Conservation (phyloP, 2,797 vertebrate species). For the Hemitrygon akajei region DNA sequence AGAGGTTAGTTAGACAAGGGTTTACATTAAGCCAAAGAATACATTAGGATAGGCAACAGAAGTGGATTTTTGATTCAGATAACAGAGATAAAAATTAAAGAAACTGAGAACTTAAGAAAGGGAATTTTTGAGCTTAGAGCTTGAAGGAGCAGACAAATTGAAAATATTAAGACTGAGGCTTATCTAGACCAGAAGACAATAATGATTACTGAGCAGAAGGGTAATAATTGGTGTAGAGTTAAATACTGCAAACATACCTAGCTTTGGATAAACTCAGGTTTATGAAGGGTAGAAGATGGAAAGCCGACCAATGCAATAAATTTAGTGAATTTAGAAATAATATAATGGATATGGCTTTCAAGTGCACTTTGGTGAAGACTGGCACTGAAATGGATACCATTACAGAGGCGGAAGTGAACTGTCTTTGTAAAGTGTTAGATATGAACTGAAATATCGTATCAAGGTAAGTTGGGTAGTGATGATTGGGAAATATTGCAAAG, state of each 20-base stretch:
- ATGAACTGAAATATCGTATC: neutral
- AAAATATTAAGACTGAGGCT: neutral
- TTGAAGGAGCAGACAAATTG: neutral
- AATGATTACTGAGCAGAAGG: neutral
- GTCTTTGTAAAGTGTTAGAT: neutral
- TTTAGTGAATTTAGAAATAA: neutral
- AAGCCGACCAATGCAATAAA: neutral
- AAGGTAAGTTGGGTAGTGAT: neutral
- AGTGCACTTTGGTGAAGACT: neutral
- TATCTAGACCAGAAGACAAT: neutral
- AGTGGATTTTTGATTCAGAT: neutral
- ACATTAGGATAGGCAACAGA: neutral
- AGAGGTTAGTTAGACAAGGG: neutral
- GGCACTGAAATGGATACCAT: neutral
- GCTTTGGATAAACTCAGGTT: neutral
- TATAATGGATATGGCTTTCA: neutral
- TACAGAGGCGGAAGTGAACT: neutral
- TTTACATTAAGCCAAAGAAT: neutral
- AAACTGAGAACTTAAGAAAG: too few relatives aligned
- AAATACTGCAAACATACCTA: neutral
- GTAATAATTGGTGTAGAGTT: neutral
- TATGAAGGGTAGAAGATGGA: neutral
- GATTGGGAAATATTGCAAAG: neutral
- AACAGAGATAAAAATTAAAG: too few relatives aligned
- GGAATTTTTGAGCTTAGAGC: neutral